These are phyloP conservation scores for Melanotaenia duboulayi DNA, from an alignment of 2,113 vertebrate species.

Conservation along the genomic window DNA sequence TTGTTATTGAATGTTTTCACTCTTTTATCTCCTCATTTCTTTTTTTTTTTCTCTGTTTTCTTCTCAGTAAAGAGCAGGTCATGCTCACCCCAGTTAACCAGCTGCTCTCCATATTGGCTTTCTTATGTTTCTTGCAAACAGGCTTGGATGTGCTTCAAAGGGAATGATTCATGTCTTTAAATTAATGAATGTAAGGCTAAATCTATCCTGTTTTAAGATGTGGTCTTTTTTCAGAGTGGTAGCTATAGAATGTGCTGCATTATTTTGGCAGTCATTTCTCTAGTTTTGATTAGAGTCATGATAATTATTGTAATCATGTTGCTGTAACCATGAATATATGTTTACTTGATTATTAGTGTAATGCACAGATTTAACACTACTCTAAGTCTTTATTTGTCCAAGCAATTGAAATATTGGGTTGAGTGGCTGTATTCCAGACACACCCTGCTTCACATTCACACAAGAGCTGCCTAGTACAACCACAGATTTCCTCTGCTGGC, in stretches of 20 bases:
- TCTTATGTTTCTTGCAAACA: conserved; percentile 74
- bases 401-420: conserved; percentile 50
- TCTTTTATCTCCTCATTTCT: conserved; percentile 57
- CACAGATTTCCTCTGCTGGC: conserved; percentile 72
- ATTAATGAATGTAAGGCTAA: conserved; percentile 69
- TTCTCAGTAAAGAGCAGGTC: conserved; percentile 66
- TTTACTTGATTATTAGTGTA: conserved; percentile 21
- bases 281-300: conserved; percentile 26
- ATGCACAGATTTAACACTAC: conserved; percentile 4
- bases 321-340: neutral
- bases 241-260: conserved; percentile 9
- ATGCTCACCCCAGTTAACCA: conserved; percentile 74
- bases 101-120: conserved; percentile 77
- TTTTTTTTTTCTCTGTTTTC: conserved; percentile 43
- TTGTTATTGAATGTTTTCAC: conserved; percentile 61
- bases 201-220: conserved; percentile 52
- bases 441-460: conserved; percentile 72
- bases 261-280: conserved; percentile 25
- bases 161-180: conserved; percentile 74
- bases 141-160: conserved; percentile 73
- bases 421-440: conserved; percentile 59
- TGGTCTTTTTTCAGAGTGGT: conserved; percentile 41
- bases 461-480: conserved; percentile 65
- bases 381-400: conserved; percentile 42
- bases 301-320: conserved; percentile 11